Base-by-base conservation (phyloP, 2,113 vertebrate genomes). In the Brienomyrus brachyistius region DNA sequence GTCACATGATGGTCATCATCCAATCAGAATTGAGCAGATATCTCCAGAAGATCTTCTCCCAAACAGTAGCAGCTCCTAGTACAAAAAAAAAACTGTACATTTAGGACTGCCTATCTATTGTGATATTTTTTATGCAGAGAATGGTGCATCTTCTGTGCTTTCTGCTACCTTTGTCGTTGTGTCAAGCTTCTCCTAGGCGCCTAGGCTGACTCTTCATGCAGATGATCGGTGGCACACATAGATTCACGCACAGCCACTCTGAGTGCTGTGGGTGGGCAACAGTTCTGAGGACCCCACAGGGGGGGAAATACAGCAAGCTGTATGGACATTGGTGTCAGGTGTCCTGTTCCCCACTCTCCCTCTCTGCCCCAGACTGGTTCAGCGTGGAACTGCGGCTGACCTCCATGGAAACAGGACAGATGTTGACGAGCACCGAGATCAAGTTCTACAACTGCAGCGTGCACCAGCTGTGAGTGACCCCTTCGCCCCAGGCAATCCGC, bases 361-460 rank as follows among this genome's bases (percentile, higher is more conserved):
- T 89, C 47, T 89, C 59, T 43, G 51, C 31, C 35, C 35, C 95
- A 99, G 98, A 98, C 94, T 99, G 97, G 97, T 97, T 97, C 1
- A 96, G 97, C 0, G 95, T 99, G 9, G 96, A 97, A 90, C 95
- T 99, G 45, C 96, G 96, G 91, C 96, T 99, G 90, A 97, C 97
- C 92, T 98, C 98, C 3, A 96, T 92, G 93, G 98, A 99, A 95
- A 99, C 98, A 0, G 97, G 97, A 87, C 97, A 96, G 94, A 98
- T 94, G 88, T 97, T 99, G 43, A 97, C 97, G 95, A 99, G 97
- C 96, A 99, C 98, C 0, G 97, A 98, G 94, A 98, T 99, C 96
- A 98, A 98, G 93, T 99, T 99, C 95, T 99, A 98, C 96, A 99
- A 99, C 96, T 99, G 98, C 97, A 99, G 98, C 3, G 97, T 97